phyloP scores from a whole-genome alignment of 2,113 vertebrate species.

The Erythrocebus patas region DNA sequence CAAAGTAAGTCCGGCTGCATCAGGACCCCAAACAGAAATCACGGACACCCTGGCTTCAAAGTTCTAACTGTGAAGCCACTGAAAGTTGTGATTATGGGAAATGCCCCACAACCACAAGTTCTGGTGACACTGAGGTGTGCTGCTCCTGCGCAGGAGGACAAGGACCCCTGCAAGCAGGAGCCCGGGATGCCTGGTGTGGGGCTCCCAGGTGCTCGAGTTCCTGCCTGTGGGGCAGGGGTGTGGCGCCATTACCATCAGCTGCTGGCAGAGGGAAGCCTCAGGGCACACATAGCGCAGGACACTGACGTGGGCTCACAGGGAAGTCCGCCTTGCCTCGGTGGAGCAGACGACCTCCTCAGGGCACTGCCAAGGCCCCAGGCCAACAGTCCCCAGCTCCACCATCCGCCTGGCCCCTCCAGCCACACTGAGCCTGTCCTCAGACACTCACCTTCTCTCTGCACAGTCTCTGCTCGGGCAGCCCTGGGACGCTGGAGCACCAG shows the following conservation, averaged over 20 bases:
- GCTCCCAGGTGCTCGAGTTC: neutral
- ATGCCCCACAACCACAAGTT: neutral
- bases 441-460: neutral
- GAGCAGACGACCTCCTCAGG: neutral
- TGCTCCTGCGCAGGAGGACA: neutral
- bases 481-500: neutral
- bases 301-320: neutral
- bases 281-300: rapidly evolving
- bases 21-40: rapidly evolving
- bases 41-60: no score
- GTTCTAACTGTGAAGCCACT: neutral
- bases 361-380: neutral
- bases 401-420: neutral
- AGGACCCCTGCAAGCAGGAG: neutral
- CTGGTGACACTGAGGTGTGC: neutral
- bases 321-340: neutral
- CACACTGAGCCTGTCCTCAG: neutral
- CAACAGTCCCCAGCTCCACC: neutral
- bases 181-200: no score
- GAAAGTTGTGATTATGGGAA: neutral
- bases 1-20: rapidly evolving
- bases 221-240: neutral
- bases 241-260: neutral
- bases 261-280: neutral
- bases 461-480: neutral